Conservation (phyloP, 2,888 invertebrate species). For the Mesodorylaimus sp. region DNA sequence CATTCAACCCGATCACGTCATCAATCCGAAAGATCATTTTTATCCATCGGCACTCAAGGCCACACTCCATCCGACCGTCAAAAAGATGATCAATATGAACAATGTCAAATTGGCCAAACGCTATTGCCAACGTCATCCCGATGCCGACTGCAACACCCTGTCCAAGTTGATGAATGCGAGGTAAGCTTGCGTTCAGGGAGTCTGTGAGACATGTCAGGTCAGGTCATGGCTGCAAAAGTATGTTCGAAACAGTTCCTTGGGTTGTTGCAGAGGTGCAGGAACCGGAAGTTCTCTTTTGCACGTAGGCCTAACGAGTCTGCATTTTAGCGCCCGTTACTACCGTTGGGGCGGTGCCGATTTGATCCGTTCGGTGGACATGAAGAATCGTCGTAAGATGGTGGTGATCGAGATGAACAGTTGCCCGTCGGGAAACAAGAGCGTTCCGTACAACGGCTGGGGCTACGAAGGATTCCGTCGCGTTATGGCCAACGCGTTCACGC, state of each 20-base stretch:
- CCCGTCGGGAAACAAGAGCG: slow-evolving; percentile 3
- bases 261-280: too few species aligned
- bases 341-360: slow-evolving; percentile 6
- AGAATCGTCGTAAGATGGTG: background rate
- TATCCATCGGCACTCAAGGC: background rate
- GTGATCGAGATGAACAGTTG: slow-evolving; percentile 6
- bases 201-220: too few species aligned
- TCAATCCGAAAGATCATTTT: background rate
- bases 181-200: too few species aligned
- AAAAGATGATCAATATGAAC: background rate
- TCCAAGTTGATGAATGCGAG: background rate
- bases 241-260: too few species aligned
- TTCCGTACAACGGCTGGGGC: slow-evolving; percentile 4
- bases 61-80: background rate
- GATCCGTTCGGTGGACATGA: background rate
- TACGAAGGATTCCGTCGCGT: slow-evolving; percentile 2
- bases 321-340: background rate
- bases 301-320: background rate
- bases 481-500: background rate
- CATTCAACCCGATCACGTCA: background rate
- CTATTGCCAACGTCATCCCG: background rate
- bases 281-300: too few species aligned
- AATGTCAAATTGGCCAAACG: background rate
- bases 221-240: too few species aligned
- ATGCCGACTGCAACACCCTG: background rate